These are phyloP conservation scores for Chionodraco myersi DNA, from an alignment of 2,113 vertebrate species.

Conservation along the genomic window DNA sequence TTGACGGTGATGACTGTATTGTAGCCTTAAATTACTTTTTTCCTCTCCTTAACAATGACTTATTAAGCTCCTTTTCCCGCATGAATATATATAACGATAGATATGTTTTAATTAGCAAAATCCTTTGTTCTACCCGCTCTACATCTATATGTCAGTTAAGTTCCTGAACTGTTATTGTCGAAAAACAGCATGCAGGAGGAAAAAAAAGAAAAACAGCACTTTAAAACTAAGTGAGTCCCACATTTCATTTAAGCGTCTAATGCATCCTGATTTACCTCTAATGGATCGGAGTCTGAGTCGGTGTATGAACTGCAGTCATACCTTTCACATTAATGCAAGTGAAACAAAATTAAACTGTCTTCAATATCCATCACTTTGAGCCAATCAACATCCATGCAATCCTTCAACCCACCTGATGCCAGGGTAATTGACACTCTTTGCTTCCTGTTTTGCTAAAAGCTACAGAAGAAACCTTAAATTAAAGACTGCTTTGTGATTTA, in stretches of 20 bases:
- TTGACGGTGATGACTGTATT: slow-evolving; percentile 24
- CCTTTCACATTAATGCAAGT: slow-evolving; percentile 40
- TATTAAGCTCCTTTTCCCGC: background rate
- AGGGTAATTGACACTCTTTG: slow-evolving; percentile 16
- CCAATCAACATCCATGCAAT: slow-evolving; percentile 15
- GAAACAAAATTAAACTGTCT: slow-evolving; percentile 44
- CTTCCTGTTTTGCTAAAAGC: slow-evolving; percentile 19
- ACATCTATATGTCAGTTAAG: slow-evolving; percentile 1
- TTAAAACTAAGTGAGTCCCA: slow-evolving; percentile 15
- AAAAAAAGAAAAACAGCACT: slow-evolving; percentile 8
- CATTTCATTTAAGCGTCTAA: slow-evolving; percentile 26
- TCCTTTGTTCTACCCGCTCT: background rate
- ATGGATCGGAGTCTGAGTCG: slow-evolving; percentile 26
- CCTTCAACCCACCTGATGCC: slow-evolving; percentile 5
- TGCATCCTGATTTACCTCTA: slow-evolving; percentile 42
- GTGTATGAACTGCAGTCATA: slow-evolving; percentile 27
- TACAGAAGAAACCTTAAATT: background rate
- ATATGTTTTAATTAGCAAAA: too few species aligned
- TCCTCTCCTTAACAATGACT: background rate
- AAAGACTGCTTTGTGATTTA: background rate
- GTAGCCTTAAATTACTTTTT: slow-evolving; percentile 25
- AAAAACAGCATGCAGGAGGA: background rate
- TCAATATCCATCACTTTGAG: slow-evolving; percentile 35
- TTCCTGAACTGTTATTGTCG: slow-evolving; percentile 6
- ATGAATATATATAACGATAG: background rate